These are phyloP conservation scores for Orius laevigatus DNA, from an alignment of 1,140 invertebrate genomes.

Conservation along the genomic window DNA sequence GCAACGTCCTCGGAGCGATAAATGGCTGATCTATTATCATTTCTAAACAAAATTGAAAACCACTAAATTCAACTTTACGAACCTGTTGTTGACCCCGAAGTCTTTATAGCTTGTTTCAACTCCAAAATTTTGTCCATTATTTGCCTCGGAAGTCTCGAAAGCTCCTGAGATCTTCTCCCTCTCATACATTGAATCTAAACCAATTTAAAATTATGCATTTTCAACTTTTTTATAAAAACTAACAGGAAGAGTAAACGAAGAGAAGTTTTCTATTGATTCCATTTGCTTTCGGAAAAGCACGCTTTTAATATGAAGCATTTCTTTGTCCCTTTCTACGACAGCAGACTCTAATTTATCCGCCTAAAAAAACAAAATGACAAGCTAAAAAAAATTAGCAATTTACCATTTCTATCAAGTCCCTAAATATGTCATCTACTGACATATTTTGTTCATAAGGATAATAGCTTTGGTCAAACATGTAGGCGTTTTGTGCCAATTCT, in stretches of 20 bases:
- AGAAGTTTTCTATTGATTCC: constrained; percentile 2
- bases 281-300: constrained; percentile 1
- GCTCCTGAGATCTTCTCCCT: constrained; percentile 16
- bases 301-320: constrained; percentile 14
- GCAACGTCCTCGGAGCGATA: too few relatives aligned
- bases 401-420: constrained; percentile 6
- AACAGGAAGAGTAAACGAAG: too few relatives aligned
- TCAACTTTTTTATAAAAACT: too few relatives aligned
- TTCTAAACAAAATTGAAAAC: too few relatives aligned
- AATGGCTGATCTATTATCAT: too few relatives aligned
- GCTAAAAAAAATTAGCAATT: too few relatives aligned
- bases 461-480: background rate
- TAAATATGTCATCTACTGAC: constrained; percentile 3
- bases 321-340: constrained; percentile 22
- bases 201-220: too few relatives aligned
- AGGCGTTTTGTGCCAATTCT: background rate
- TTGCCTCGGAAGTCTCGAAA: constrained; percentile 17
- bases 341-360: constrained; percentile 26
- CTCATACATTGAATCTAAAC: too few relatives aligned
- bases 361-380: constrained; percentile 20
- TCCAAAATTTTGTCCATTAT: constrained; percentile 27
- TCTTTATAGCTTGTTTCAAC: constrained; percentile 21
- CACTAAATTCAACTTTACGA: too few relatives aligned
- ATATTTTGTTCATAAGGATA: background rate
- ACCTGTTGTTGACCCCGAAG: too few relatives aligned